phyloP scores from a whole-genome alignment of 2,888 invertebrate species.

The Entomobrya multifasciata region DNA sequence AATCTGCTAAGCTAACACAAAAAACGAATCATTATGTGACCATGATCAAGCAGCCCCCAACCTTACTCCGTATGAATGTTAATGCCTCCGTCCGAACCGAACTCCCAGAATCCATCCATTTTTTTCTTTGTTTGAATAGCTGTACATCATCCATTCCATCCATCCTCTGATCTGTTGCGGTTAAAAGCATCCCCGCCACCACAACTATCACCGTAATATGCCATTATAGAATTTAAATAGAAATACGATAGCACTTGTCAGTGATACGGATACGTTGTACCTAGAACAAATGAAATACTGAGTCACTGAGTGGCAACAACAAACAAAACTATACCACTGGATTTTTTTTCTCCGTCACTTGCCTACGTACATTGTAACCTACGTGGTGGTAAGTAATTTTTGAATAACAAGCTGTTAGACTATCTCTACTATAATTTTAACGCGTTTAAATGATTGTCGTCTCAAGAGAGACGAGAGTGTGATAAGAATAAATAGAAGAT shows the following conservation, averaged over 20 bases:
- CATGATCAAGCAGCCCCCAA: background rate
- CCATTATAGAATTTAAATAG: background rate
- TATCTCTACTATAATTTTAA: too few species aligned
- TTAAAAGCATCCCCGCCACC: background rate
- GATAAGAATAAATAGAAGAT: background rate
- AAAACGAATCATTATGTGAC: too few species aligned
- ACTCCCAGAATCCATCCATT: background rate
- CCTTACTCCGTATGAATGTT: background rate
- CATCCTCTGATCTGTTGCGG: background rate
- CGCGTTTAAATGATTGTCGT: background rate
- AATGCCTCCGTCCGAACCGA: too few species aligned
- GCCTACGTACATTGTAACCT: too few species aligned
- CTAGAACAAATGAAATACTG: background rate
- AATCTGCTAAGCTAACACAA: too few species aligned
- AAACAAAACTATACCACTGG: too few species aligned
- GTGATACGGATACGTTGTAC: too few species aligned
- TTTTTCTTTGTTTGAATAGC: slow-evolving; percentile 15
- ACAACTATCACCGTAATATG: background rate
- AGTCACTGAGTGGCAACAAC: background rate
- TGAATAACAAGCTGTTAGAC: background rate
- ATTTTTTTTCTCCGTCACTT: too few species aligned
- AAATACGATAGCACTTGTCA: too few species aligned
- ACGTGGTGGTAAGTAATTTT: too few species aligned
- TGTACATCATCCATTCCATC: background rate
- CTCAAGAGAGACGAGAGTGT: too few species aligned